Evolutionary conservation across 2,888 invertebrate genomes (phyloP).

Genomic region (Labia minor): DNA sequence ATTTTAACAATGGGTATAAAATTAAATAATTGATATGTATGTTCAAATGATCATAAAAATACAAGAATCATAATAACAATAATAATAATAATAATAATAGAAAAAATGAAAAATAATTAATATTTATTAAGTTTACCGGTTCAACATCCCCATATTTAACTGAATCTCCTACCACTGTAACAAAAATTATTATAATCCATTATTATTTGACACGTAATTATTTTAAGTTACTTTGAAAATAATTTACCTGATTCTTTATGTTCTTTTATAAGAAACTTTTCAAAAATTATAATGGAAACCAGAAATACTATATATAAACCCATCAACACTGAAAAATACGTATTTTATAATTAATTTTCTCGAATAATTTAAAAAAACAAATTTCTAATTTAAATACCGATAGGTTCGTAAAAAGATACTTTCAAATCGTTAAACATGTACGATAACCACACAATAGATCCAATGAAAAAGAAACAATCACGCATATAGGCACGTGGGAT

Average conservation of each 20-base stretch:
- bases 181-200: not conserved
- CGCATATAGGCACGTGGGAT: constrained; percentile 42
- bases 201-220: not conserved
- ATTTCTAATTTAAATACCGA: not conserved
- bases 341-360: not conserved
- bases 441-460: constrained; percentile 18
- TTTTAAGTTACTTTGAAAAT: not conserved
- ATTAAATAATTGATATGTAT: too few relatives aligned
- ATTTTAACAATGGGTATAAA: too few relatives aligned
- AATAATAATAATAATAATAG: too few relatives aligned
- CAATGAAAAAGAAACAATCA: constrained; percentile 42
- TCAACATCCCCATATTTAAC: not conserved
- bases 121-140: too few relatives aligned
- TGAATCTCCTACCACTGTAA: not conserved
- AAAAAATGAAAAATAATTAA: too few relatives aligned
- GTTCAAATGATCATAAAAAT: too few relatives aligned
- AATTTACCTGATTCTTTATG: not conserved
- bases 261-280: not conserved
- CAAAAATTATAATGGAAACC: not conserved
- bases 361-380: not conserved
- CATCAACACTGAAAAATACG: not conserved
- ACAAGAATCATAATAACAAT: too few relatives aligned
- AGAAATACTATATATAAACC: not conserved
- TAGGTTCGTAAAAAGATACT: not conserved
- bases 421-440: not conserved